These are phyloP conservation scores for Aspidiotus rigidus DNA, from an alignment of 2,888 invertebrate genomes.

Conservation along the genomic window DNA sequence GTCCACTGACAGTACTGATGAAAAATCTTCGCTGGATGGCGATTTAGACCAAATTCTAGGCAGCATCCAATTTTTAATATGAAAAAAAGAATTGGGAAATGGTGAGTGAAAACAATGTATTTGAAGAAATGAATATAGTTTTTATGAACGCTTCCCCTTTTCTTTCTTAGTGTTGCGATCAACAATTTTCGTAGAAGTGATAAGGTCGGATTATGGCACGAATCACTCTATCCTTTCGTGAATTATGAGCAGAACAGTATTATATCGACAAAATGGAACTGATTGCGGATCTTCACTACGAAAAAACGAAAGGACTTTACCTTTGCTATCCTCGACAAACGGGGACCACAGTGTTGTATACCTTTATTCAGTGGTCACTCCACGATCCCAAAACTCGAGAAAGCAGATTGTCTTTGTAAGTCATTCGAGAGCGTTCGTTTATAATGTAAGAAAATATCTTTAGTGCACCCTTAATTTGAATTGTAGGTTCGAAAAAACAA, in stretches of 20 bases:
- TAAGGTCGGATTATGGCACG: no score
- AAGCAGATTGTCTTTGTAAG: neutral
- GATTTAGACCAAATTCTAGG: no score
- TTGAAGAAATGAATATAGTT: no score
- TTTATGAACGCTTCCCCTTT: no score
- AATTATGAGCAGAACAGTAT: neutral
- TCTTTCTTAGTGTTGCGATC: no score
- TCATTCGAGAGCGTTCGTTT: constrained; percentile 1
- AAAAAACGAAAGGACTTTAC: neutral
- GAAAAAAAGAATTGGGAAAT: no score
- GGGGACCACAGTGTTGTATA: neutral
- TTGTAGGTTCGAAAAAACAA: neutral
- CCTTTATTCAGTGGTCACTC: neutral
- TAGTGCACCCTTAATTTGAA: neutral
- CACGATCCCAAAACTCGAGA: neutral
- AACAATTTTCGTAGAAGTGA: no score
- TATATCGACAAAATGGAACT: neutral
- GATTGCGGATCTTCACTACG: neutral
- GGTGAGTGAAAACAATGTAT: no score
- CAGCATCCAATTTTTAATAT: no score
- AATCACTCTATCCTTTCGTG: neutral
- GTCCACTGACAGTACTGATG: no score
- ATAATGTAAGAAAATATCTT: constrained; percentile 1
- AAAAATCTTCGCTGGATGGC: no score
- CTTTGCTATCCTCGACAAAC: constrained; percentile 1